These are phyloP conservation scores for Sinosuthora webbiana DNA, from an alignment of 2,113 vertebrate species.

Conservation along the genomic window DNA sequence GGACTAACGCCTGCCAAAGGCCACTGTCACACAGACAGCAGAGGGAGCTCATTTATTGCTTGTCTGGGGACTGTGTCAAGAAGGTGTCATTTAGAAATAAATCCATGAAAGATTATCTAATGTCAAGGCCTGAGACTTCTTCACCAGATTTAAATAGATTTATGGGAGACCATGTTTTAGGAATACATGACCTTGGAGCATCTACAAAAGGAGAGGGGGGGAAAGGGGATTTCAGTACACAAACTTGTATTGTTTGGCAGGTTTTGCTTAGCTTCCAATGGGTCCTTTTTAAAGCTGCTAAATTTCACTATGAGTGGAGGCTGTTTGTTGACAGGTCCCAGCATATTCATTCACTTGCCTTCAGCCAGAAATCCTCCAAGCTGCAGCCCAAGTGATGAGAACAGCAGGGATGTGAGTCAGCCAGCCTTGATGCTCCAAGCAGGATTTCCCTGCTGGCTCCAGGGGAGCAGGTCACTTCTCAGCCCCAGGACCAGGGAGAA, in stretches of 20 bases:
- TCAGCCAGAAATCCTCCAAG: conserved; percentile 10
- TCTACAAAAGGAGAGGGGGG: neutral
- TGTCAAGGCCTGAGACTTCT: neutral
- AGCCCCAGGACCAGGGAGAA: neutral
- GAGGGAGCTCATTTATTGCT: conserved; percentile 50
- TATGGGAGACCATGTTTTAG: neutral
- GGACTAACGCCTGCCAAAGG: neutral
- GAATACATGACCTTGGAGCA: neutral
- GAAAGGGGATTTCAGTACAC: neutral
- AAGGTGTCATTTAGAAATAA: neutral
- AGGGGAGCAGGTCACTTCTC: neutral
- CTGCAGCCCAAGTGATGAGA: neutral
- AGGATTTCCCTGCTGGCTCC: neutral
- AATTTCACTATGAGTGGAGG: neutral
- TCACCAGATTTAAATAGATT: neutral
- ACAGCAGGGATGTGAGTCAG: neutral
- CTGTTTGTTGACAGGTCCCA: conserved; percentile 28
- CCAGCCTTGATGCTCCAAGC: neutral
- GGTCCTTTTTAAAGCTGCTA: neutral
- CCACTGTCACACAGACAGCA: neutral
- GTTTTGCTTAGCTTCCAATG: neutral
- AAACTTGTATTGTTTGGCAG: neutral
- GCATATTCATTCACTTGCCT: neutral
- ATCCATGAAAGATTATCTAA: neutral
- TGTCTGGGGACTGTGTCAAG: neutral